phyloP scores from a whole-genome alignment of 2,113 vertebrate genomes.

The Lutjanus erythropterus region DNA sequence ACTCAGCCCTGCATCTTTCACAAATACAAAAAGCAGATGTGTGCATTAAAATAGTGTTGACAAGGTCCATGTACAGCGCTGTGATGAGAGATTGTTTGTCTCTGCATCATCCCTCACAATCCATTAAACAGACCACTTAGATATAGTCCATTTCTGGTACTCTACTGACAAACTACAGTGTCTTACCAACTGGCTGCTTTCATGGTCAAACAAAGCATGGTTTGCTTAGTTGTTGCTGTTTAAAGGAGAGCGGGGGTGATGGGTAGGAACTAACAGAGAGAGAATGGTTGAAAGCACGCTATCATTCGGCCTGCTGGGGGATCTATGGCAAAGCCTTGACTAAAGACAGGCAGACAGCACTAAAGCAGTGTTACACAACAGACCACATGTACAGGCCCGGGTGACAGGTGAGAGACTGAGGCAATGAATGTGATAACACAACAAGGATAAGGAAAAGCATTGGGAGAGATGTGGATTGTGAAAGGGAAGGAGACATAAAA shows the following conservation, averaged over 20 bases:
- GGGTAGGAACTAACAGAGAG: constrained; percentile 24
- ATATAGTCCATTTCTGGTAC: constrained; percentile 3
- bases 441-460: constrained; percentile 42
- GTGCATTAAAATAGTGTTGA: neutral
- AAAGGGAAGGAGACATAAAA: constrained; percentile 7
- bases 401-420: constrained; percentile 62
- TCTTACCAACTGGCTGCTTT: neutral
- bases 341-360: constrained; percentile 37
- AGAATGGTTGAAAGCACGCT: constrained; percentile 17
- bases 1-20: constrained; percentile 19
- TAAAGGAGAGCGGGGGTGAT: neutral
- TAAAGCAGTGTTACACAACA: constrained; percentile 63
- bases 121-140: neutral
- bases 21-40: neutral
- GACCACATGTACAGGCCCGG: constrained; percentile 44
- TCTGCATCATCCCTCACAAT: neutral
- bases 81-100: neutral
- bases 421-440: constrained; percentile 48
- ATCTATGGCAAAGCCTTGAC: constrained; percentile 49
- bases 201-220: neutral
- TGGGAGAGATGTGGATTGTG: constrained; percentile 9
- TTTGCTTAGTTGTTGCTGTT: neutral
- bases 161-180: neutral
- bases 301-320: constrained; percentile 19
- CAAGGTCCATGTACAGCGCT: neutral